These are phyloP conservation scores for Chitala chitala DNA, from an alignment of 2,113 vertebrate species.

Conservation along the genomic window DNA sequence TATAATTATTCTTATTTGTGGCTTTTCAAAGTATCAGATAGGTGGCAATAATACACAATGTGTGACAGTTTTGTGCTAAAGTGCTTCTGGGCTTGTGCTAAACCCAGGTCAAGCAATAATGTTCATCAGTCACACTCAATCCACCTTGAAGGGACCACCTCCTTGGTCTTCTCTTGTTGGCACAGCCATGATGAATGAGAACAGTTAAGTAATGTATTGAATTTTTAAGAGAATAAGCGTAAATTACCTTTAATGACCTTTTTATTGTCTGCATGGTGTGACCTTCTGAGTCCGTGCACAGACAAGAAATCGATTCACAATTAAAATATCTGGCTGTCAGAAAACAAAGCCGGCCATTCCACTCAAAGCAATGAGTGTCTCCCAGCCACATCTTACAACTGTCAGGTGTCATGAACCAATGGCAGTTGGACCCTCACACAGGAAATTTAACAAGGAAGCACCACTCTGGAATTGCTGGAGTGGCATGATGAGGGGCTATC, in stretches of 20 bases:
- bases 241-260: conserved; percentile 13
- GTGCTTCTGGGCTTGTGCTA: not conserved
- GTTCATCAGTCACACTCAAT: not conserved
- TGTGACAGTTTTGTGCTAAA: not conserved
- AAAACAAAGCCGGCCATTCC: not conserved
- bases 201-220: conserved; percentile 7
- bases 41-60: no score
- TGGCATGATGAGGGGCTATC: no score
- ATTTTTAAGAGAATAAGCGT: conserved; percentile 2
- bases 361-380: conserved; percentile 1
- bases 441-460: no score
- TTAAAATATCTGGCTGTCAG: conserved; percentile 13
- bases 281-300: not conserved
- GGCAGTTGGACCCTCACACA: no score
- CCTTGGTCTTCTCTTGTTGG: not conserved
- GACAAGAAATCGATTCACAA: conserved; percentile 25
- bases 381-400: no score
- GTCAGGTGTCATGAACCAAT: no score
- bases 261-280: not conserved
- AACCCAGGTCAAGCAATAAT: not conserved
- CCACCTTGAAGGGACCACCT: not conserved
- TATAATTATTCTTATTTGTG: no score
- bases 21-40: no score
- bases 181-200: conserved; percentile 2
- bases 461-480: no score